These are phyloP conservation scores for Addax nasomaculatus DNA, from an alignment of 2,113 vertebrate species.

Conservation along the genomic window DNA sequence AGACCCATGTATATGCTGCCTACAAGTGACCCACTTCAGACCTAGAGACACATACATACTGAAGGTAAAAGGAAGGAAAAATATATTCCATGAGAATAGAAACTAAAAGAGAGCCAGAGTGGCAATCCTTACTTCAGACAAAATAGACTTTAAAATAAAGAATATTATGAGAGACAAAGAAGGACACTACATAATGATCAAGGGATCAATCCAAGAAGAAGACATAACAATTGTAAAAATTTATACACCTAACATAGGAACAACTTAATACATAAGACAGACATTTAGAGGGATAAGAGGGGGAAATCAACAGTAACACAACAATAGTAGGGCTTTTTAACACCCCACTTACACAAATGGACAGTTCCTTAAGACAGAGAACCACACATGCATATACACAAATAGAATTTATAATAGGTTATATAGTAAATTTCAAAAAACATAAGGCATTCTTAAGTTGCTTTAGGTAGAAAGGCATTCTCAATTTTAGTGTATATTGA, in stretches of 20 bases:
- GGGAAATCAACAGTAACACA: not conserved
- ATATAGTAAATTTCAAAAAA: slow-evolving; percentile 11
- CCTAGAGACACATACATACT: not conserved
- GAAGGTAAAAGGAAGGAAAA: not conserved
- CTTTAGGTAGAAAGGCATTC: not conserved
- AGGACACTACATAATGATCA: not conserved
- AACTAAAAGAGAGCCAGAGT: not conserved
- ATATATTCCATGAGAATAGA: not conserved
- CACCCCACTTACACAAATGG: not conserved
- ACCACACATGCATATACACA: not conserved
- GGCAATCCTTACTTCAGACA: not conserved
- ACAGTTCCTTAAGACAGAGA: not conserved
- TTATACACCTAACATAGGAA: not conserved
- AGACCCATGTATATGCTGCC: not conserved
- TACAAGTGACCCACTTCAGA: not conserved
- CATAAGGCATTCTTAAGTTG: not conserved
- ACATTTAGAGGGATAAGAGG: not conserved
- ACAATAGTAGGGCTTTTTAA: not conserved
- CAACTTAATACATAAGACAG: not conserved
- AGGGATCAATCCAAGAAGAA: not conserved
- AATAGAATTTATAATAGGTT: not conserved
- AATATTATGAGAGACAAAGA: not conserved
- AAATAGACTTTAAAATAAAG: not conserved
- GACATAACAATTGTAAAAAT: not conserved
- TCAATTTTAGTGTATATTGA: not conserved